Evolutionary conservation across 2,797 vertebrate species (phyloP).

Genomic region (Neomorphus geoffroyi): DNA sequence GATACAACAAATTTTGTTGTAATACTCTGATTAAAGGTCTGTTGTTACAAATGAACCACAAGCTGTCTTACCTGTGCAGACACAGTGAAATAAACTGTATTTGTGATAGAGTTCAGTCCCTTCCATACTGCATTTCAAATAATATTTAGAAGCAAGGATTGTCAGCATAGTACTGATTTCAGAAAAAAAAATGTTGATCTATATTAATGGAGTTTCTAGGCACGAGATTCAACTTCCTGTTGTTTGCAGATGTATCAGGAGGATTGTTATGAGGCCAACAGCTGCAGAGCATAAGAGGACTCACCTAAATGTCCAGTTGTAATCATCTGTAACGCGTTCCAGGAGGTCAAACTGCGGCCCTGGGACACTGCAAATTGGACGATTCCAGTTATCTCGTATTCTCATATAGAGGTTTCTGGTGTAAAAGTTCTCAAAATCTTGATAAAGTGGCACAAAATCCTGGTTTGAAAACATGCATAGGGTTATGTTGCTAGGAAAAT

Average conservation of each 20-base stretch:
- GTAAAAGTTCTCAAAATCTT: slow-evolving; percentile 97
- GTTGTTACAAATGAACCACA: background rate
- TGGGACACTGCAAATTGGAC: slow-evolving; percentile 90
- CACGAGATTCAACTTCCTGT: background rate
- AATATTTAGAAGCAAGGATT: background rate
- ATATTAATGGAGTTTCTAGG: background rate
- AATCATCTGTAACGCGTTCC: slow-evolving; percentile 92
- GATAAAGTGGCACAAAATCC: slow-evolving; percentile 95
- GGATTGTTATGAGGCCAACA: background rate
- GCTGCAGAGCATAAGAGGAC: background rate
- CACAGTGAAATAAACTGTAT: background rate
- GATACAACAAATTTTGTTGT: background rate
- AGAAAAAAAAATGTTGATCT: background rate
- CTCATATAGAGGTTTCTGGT: slow-evolving; percentile 93
- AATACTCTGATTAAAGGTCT: background rate
- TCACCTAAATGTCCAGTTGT: slow-evolving; percentile 97
- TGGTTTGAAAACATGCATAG: slow-evolving; percentile 70
- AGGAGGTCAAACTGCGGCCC: slow-evolving; percentile 88
- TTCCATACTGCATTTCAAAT: background rate
- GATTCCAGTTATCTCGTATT: slow-evolving; percentile 95
- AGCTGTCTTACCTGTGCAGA: background rate
- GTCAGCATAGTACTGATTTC: background rate
- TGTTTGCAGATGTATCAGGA: background rate
- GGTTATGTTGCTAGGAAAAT: slow-evolving; percentile 20
- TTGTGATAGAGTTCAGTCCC: background rate